These are phyloP conservation scores for Chlorodrepanis virens DNA, from an alignment of 2,113 vertebrate genomes.

Conservation along the genomic window DNA sequence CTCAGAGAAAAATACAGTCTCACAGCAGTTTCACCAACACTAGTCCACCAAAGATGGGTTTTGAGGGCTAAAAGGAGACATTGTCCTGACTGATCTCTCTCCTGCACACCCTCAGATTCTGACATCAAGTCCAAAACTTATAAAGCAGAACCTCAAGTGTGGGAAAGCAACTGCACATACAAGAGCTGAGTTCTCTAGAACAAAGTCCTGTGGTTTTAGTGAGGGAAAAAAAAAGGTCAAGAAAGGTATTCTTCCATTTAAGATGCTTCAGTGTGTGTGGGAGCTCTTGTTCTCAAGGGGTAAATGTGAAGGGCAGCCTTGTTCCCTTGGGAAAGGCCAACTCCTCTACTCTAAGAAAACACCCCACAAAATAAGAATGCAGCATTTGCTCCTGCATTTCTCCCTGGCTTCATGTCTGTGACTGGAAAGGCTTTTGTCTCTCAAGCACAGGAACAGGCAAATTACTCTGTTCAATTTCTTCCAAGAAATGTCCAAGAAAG, in stretches of 20 bases:
- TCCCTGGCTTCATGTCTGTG: neutral
- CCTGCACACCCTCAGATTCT: neutral
- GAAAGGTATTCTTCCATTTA: neutral
- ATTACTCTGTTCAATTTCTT: neutral
- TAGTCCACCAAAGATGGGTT: neutral
- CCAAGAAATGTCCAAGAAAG: neutral
- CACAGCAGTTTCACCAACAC: neutral
- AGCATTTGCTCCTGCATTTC: neutral
- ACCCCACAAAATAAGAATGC: neutral
- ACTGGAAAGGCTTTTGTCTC: slow-evolving; percentile 3
- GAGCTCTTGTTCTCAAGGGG: neutral
- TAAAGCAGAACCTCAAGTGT: neutral
- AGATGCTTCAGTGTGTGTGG: neutral
- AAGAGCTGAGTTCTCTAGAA: neutral
- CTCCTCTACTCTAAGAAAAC: neutral
- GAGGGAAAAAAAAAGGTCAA: neutral
- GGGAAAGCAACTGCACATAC: neutral
- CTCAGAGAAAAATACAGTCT: neutral
- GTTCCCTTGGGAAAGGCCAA: slow-evolving; percentile 13
- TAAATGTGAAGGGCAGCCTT: neutral
- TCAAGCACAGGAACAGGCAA: neutral
- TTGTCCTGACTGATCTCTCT: neutral
- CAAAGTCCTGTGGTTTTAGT: neutral
- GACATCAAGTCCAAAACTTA: neutral
- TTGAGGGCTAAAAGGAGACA: neutral